phyloP scores from a whole-genome alignment of 2,888 invertebrate species.

The Brenthis hecate region DNA sequence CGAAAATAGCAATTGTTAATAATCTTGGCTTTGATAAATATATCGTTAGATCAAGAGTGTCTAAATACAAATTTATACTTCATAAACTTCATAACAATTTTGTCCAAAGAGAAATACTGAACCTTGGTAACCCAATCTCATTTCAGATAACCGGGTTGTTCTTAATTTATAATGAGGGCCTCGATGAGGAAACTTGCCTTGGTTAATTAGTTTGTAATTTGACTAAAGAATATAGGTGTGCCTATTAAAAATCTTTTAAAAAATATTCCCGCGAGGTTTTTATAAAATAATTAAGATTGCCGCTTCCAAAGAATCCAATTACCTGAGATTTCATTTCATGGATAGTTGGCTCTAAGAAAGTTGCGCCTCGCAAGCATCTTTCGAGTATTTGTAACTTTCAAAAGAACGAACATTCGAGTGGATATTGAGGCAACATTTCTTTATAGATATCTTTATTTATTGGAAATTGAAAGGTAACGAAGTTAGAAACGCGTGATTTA shows the following conservation, averaged over 20 bases:
- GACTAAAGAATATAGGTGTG: conserved; percentile 37
- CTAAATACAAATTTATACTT: conserved; percentile 26
- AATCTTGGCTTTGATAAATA: conserved; percentile 13
- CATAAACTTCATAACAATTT: conserved; percentile 33
- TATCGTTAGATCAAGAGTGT: conserved; percentile 16
- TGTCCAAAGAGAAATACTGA: conserved; percentile 32
- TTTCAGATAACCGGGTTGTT: conserved; percentile 51
- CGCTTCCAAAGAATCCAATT: conserved; percentile 33
- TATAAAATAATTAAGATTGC: conserved; percentile 24
- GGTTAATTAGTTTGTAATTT: conserved; percentile 54
- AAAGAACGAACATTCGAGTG: conserved; percentile 29
- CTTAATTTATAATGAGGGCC: conserved; percentile 47
- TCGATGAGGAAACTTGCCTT: conserved; percentile 44
- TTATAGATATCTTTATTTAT: conserved; percentile 21
- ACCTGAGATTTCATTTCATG: conserved; percentile 37
- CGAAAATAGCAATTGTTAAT: background rate
- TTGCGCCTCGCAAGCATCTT: conserved; percentile 35
- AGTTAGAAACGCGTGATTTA: conserved; percentile 22
- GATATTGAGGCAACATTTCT: conserved; percentile 25
- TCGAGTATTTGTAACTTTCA: conserved; percentile 32
- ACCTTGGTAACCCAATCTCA: conserved; percentile 43
- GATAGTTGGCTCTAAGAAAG: conserved; percentile 32
- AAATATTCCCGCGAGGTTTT: conserved; percentile 13
- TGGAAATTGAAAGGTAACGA: conserved; percentile 28
- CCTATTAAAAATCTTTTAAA: conserved; percentile 19